These are phyloP conservation scores for Cryptocephalus primarius DNA, from an alignment of 2,888 invertebrate genomes.

Conservation along the genomic window DNA sequence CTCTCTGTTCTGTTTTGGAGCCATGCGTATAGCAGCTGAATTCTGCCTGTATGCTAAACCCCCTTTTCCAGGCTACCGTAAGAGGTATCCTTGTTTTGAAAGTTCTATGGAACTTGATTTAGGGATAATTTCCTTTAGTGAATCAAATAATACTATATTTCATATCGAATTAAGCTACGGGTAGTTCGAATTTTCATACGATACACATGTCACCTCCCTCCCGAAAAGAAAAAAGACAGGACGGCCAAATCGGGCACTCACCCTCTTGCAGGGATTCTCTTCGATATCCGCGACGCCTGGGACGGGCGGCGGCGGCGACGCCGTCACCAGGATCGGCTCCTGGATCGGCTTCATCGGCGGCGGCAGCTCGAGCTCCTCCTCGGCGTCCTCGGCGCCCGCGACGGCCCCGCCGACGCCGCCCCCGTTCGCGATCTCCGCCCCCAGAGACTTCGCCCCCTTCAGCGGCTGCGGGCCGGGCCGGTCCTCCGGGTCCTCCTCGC, in stretches of 20 bases:
- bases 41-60: no score
- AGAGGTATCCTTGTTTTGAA: no score
- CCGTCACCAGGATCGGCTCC: slow-evolving; percentile 42
- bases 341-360: slow-evolving; percentile 95
- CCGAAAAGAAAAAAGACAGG: no score
- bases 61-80: no score
- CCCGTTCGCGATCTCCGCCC: slow-evolving; percentile 37
- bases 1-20: no score
- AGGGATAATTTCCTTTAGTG: no score
- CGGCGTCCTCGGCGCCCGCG: slow-evolving; percentile 52
- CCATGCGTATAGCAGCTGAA: no score
- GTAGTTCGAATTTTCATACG: no score
- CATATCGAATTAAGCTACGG: no score
- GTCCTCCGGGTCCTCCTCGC: slow-evolving; percentile 36
- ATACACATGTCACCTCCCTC: no score
- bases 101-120: no score
- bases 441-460: slow-evolving; percentile 23
- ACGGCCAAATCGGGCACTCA: slow-evolving; percentile 31
- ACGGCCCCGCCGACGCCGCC: slow-evolving; percentile 27
- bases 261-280: slow-evolving; percentile 49
- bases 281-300: slow-evolving; percentile 42
- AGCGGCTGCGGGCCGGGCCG: slow-evolving; percentile 19
- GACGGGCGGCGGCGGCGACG: slow-evolving; percentile 28
- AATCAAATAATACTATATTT: no score
- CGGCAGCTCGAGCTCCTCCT: slow-evolving; percentile 78